phyloP scores from a whole-genome alignment of 2,888 invertebrate genomes.

The Drosophila longiperda region DNA sequence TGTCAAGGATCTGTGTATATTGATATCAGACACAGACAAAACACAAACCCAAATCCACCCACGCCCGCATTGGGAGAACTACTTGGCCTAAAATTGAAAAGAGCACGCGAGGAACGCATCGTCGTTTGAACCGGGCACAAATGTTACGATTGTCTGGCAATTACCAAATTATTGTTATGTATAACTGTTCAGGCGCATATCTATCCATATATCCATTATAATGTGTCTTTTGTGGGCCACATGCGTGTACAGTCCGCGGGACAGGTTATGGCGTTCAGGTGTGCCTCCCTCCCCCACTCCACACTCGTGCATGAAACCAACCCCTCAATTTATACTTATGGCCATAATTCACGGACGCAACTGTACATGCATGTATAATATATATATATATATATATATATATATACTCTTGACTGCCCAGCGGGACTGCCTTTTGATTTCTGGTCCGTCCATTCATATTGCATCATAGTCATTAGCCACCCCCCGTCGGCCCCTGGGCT shows the following conservation, averaged over 20 bases:
- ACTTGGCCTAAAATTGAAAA: conserved; percentile 68
- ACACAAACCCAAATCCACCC: conserved; percentile 19
- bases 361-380: conserved; percentile 51
- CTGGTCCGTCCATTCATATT: conserved; percentile 46
- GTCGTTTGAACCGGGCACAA: conserved; percentile 46
- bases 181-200: conserved; percentile 66
- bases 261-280: conserved; percentile 77
- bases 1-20: conserved; percentile 49
- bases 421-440: conserved; percentile 75
- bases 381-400: conserved; percentile 19
- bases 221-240: conserved; percentile 66
- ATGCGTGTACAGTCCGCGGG: conserved; percentile 64
- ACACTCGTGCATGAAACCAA: conserved; percentile 31
- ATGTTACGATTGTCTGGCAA: conserved; percentile 78
- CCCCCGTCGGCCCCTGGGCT: conserved; percentile 53
- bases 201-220: conserved; percentile 60
- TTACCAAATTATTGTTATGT: conserved; percentile 80
- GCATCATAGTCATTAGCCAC: conserved; percentile 73
- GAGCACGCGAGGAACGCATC: conserved; percentile 68
- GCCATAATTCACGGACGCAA: conserved; percentile 69
- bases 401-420: conserved; percentile 49
- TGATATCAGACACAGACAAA: conserved; percentile 29
- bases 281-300: conserved; percentile 34
- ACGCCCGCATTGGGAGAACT: conserved; percentile 50
- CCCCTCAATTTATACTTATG: conserved; percentile 29